Conservation (phyloP, 2,113 vertebrate species). For the Callaeas wilsoni region DNA sequence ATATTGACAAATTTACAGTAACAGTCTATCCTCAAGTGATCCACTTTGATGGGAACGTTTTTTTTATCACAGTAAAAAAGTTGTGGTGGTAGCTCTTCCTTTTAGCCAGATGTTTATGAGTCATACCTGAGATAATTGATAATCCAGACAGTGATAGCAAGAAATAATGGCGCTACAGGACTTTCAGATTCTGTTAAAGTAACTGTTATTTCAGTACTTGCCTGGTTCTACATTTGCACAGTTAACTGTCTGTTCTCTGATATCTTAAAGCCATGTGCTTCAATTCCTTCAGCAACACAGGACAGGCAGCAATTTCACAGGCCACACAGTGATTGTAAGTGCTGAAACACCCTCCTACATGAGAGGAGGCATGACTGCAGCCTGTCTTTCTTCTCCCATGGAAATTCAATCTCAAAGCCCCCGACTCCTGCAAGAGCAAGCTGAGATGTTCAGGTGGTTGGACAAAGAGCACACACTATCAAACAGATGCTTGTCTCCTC, state of each 20-base stretch:
- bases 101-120: not conserved
- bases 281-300: not conserved
- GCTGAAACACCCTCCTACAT: accelerated
- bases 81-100: not conserved
- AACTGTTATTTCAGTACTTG: not conserved
- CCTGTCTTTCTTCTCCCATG: not conserved
- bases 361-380: not conserved
- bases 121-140: not conserved
- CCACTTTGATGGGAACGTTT: not conserved
- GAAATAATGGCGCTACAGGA: not conserved
- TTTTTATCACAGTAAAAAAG: not conserved
- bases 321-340: not conserved
- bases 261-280: not conserved
- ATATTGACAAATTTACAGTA: not conserved
- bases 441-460: not conserved
- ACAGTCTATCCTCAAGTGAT: not conserved
- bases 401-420: not conserved
- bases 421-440: not conserved
- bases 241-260: not conserved
- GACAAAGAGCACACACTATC: not conserved
- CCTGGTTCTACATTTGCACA: not conserved
- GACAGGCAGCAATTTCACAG: not conserved
- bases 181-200: not conserved
- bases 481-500: not conserved
- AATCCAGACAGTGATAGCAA: not conserved